Evolutionary conservation across 2,797 vertebrate species (phyloP).

Genomic region (Eleutherodactylus coqui): DNA sequence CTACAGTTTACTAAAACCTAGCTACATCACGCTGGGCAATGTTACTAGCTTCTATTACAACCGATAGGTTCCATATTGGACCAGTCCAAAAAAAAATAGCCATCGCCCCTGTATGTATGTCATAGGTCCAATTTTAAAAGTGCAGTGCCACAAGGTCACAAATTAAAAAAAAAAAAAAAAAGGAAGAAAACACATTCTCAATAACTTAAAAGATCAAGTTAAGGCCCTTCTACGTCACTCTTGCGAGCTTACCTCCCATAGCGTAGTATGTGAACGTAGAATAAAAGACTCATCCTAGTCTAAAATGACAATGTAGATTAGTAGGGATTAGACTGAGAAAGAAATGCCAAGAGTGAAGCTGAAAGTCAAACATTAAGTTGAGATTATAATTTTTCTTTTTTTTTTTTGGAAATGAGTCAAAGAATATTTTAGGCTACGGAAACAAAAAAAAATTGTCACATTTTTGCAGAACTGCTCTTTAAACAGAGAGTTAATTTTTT

Average conservation of each 20-base stretch:
- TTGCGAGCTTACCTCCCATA: slow-evolving; percentile 5
- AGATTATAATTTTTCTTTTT: background rate
- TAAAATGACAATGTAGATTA: slow-evolving; percentile 10
- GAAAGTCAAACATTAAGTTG: background rate
- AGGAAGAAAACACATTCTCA: background rate
- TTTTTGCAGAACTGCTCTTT: slow-evolving; percentile 34
- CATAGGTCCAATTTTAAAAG: slow-evolving; percentile 23
- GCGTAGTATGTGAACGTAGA: background rate
- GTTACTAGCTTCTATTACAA: background rate
- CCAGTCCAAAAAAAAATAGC: slow-evolving; percentile 19
- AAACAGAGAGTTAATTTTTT: slow-evolving; percentile 15
- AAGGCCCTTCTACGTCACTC: background rate
- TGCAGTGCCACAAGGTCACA: slow-evolving; percentile 6
- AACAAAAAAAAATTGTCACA: slow-evolving; percentile 4
- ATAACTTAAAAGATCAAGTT: slow-evolving; percentile 24
- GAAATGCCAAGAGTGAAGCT: background rate
- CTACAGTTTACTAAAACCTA: slow-evolving; percentile 10
- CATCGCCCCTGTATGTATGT: background rate
- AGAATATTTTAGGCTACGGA: too few relatives aligned
- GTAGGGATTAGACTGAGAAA: background rate
- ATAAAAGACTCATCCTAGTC: background rate
- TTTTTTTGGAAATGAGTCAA: slow-evolving; percentile 9
- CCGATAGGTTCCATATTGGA: slow-evolving; percentile 4
- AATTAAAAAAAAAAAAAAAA: slow-evolving; percentile 13
- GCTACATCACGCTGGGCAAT: background rate